Conservation (phyloP, 2,888 invertebrate species). For the Abrostola triplasia region DNA sequence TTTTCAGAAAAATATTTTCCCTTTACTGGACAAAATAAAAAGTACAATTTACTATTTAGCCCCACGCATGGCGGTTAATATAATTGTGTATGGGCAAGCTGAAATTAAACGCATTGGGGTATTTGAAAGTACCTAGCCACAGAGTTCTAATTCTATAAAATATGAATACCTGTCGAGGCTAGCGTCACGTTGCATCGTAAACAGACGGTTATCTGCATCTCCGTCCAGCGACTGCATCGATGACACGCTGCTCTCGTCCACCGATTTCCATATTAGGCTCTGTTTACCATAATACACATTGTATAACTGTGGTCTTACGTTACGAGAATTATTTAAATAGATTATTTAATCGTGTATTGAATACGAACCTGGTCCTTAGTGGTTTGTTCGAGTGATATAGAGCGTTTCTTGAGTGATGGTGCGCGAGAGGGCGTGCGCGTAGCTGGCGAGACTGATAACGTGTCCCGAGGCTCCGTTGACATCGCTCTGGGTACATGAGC, state of each 20-base stretch:
- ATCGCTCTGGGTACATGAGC: slow-evolving; percentile 72
- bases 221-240: slow-evolving; percentile 94
- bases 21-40: too few relatives aligned
- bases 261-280: slow-evolving; percentile 94
- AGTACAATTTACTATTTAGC: too few relatives aligned
- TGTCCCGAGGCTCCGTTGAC: slow-evolving; percentile 85
- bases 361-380: slow-evolving; percentile 82
- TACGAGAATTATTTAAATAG: neutral
- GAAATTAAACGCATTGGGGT: too few relatives aligned
- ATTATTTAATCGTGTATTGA: neutral
- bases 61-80: too few relatives aligned
- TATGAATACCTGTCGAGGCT: slow-evolving; percentile 91
- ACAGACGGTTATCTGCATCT: slow-evolving; percentile 89
- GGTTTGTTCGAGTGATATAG: slow-evolving; percentile 85
- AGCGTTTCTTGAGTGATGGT: slow-evolving; percentile 86
- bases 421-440: slow-evolving; percentile 77
- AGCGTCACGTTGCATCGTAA: slow-evolving; percentile 91
- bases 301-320: neutral
- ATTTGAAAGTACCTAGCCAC: too few relatives aligned
- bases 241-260: slow-evolving; percentile 95
- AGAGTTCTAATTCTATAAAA: too few relatives aligned
- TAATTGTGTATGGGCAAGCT: too few relatives aligned
- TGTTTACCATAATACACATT: slow-evolving; percentile 41
- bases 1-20: too few relatives aligned
- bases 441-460: slow-evolving; percentile 76